phyloP scores from a whole-genome alignment of 2,888 invertebrate genomes.

The Pyrrhia umbra region DNA sequence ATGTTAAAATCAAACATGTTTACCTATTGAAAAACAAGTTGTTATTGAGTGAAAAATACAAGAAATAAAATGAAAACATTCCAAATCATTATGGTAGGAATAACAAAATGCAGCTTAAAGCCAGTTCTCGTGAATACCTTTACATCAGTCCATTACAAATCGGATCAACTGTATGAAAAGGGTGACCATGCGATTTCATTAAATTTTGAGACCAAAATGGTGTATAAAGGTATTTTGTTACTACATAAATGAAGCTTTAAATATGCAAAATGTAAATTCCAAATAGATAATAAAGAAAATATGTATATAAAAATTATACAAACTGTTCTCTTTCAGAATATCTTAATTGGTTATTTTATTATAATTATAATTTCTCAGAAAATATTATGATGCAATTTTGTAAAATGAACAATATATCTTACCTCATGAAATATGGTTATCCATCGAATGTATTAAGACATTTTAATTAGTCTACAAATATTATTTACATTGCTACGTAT shows the following conservation, averaged over 20 bases:
- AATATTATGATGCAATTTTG: no score
- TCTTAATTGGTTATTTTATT: not conserved
- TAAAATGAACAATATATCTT: no score
- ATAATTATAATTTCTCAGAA: not conserved
- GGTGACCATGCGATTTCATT: not conserved
- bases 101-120: constrained; percentile 42
- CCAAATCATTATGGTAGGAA: constrained; percentile 24
- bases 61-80: constrained; percentile 1
- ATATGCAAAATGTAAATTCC: not conserved
- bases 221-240: not conserved
- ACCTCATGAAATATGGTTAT: no score
- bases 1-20: no score
- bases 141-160: constrained; percentile 52
- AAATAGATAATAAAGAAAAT: not conserved
- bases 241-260: no score
- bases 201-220: not conserved
- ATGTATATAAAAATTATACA: not conserved
- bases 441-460: no score
- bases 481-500: no score
- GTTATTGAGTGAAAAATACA: not conserved
- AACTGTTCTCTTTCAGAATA: not conserved
- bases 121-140: constrained; percentile 39
- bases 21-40: no score
- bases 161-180: constrained; percentile 50
- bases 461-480: no score